A percentile compares a stretch with the other conserved stretches of the same genome.
These are phyloP conservation scores for Athalia circularis DNA, from an alignment of 2,888 invertebrate species.

Conservation along the genomic window DNA sequence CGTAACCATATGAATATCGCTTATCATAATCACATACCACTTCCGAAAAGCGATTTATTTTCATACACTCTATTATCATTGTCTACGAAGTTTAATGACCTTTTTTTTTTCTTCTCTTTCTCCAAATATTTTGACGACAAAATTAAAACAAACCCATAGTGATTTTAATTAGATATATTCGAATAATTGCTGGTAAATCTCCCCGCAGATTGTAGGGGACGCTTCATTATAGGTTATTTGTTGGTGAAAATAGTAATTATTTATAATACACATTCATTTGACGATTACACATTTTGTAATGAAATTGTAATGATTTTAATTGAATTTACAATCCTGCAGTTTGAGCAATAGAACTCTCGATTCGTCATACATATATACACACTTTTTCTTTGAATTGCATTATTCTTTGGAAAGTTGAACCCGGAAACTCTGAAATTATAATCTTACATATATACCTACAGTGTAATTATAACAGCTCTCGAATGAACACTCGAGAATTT, in stretches of 20 bases:
- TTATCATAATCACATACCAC: neutral
- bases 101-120: neutral
- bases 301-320: too few relatives aligned
- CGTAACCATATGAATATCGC: neutral
- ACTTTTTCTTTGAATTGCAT: neutral
- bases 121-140: too few relatives aligned
- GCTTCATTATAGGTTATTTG: neutral
- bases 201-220: too few relatives aligned
- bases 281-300: neutral
- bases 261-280: neutral
- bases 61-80: neutral
- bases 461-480: neutral
- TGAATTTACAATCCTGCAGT: too few relatives aligned
- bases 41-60: neutral
- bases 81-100: neutral
- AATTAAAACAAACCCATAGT: too few relatives aligned
- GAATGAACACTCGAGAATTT: neutral
- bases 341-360: too few relatives aligned
- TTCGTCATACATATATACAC: too few relatives aligned
- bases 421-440: neutral
- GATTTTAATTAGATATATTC: too few relatives aligned
- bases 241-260: conserved; percentile 1
- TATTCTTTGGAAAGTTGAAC: conserved; percentile 7
- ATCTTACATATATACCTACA: conserved; percentile 3
- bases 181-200: too few relatives aligned